Percentiles rank a stretch among this genome's conserved stretches.
phyloP scores from a whole-genome alignment of 2,113 vertebrate genomes.

The Platichthys flesus region DNA sequence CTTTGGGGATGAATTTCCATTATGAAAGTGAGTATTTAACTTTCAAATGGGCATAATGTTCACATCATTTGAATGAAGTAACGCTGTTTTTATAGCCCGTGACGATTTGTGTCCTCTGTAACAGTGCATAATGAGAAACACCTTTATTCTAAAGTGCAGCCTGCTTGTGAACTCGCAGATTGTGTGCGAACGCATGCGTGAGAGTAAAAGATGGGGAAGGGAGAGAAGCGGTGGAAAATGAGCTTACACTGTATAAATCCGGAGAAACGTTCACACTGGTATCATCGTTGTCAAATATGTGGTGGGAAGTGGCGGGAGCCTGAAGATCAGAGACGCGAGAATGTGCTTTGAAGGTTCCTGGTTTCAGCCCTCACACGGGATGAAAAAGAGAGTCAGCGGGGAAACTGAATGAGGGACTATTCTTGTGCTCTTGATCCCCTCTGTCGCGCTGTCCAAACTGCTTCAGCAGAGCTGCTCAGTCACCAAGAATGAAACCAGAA shows the following conservation, averaged over 20 bases:
- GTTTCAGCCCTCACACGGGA: conserved; percentile 57
- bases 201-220: conserved; percentile 8
- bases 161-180: conserved; percentile 38
- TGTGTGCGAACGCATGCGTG: conserved; percentile 34
- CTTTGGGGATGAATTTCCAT: conserved; percentile 4
- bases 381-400: conserved; percentile 62
- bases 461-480: conserved; percentile 45
- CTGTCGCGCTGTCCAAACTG: conserved; percentile 64
- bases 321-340: conserved; percentile 55
- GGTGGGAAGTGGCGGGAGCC: conserved; percentile 36
- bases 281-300: conserved; percentile 52
- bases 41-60: conserved; percentile 6
- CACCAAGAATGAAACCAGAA: conserved; percentile 14
- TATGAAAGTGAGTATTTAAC: conserved; percentile 12
- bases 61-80: conserved; percentile 23
- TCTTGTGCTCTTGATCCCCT: conserved; percentile 69
- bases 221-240: conserved; percentile 34
- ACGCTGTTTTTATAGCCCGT: conserved; percentile 36
- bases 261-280: conserved; percentile 33
- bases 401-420: conserved; percentile 69
- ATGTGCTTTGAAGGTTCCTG: conserved; percentile 72
- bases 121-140: conserved; percentile 31
- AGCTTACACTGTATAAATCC: conserved; percentile 54
- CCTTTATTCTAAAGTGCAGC: conserved; percentile 42
- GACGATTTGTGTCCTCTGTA: conserved; percentile 24